Percentiles rank a stretch among this genome's conserved stretches.
These are phyloP conservation scores for Australoheros scitulus DNA, from an alignment of 2,113 vertebrate genomes.

Conservation along the genomic window DNA sequence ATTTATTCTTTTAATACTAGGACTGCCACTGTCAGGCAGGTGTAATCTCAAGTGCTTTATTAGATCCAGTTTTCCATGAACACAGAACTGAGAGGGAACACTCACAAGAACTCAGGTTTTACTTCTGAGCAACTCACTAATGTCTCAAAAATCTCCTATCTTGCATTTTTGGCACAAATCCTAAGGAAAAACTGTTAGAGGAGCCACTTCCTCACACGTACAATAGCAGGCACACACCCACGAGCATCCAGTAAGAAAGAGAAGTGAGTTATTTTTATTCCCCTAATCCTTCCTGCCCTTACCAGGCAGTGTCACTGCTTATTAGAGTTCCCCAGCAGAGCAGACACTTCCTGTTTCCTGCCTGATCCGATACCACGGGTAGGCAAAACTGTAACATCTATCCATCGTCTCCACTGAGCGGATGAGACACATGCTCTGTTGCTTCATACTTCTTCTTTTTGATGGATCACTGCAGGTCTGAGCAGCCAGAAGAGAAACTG, in stretches of 20 bases:
- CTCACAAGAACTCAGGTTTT: background rate
- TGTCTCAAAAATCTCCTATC: background rate
- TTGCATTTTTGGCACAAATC: background rate
- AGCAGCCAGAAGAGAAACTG: background rate
- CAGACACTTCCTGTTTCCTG: conserved; percentile 57
- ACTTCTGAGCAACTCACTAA: background rate
- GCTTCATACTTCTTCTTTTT: background rate
- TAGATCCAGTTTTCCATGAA: background rate
- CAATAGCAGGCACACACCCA: background rate
- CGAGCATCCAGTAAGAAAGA: conserved; percentile 30
- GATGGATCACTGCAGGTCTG: background rate
- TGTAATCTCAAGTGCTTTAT: background rate
- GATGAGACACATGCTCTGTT: background rate
- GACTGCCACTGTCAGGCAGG: background rate
- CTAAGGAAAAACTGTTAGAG: background rate
- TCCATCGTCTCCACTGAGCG: background rate
- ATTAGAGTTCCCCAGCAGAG: conserved; percentile 59
- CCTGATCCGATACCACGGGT: conserved; percentile 21
- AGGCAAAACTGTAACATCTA: conserved; percentile 18
- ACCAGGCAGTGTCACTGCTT: conserved; percentile 61
- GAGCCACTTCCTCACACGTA: background rate
- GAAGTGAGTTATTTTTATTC: conserved; percentile 68
- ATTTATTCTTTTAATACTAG: conserved; percentile 2
- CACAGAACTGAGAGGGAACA: background rate
- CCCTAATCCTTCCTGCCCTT: conserved; percentile 72